Percentiles rank a stretch among this genome's conserved stretches.
Conservation (phyloP, 2,888 invertebrate species). For the Agrochola circellaris region DNA sequence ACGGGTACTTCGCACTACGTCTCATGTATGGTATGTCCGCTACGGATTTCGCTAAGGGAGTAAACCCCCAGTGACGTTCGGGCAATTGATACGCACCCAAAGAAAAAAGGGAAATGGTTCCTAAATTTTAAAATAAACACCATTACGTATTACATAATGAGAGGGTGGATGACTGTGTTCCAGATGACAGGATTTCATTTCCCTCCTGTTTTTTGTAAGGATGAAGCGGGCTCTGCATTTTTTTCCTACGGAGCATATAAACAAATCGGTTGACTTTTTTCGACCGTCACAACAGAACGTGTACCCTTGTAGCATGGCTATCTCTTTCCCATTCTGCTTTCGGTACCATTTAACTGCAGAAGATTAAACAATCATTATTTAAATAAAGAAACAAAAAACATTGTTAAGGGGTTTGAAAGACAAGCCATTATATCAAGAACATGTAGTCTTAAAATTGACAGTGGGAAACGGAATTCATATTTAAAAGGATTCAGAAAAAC, state of each 20-base stretch:
- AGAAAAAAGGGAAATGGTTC: background rate
- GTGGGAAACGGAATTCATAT: no score
- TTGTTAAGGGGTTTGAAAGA: no score
- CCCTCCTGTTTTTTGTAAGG: background rate
- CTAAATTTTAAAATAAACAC: background rate
- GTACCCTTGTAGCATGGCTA: slow-evolving; percentile 71
- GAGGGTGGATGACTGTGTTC: background rate
- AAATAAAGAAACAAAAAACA: background rate
- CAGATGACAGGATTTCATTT: background rate
- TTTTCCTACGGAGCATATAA: background rate
- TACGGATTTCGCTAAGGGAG: no score
- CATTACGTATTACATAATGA: background rate
- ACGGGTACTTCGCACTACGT: no score
- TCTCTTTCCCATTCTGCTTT: slow-evolving; percentile 65
- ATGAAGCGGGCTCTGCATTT: background rate
- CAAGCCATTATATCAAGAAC: no score
- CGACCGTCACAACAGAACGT: slow-evolving; percentile 68
- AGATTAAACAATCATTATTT: background rate
- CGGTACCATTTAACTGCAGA: slow-evolving; percentile 46
- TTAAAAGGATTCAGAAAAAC: no score
- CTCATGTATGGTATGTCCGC: no score
- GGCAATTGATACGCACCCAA: background rate
- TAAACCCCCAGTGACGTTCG: background rate
- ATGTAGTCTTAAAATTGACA: no score
- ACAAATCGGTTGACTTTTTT: slow-evolving; percentile 15